Evolutionary conservation across 1,140 invertebrate species (phyloP), one percentile per base, ranked within the genome.

Genomic region (Drosophila guanche): DNA sequence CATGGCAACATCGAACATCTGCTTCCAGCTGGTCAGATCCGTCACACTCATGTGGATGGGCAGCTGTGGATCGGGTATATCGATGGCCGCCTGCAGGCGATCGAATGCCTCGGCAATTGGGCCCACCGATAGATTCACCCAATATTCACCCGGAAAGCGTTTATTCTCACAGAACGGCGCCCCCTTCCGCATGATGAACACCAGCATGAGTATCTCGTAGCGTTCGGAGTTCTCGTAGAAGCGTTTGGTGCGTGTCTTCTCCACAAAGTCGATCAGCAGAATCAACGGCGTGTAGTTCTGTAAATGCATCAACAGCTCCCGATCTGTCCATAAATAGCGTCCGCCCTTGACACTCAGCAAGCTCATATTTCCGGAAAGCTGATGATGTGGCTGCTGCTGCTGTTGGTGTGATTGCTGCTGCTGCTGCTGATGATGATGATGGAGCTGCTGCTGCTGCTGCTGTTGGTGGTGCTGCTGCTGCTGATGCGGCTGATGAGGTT

Each of bases 131-230:
- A 90, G 62, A 75, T 90, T 90, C 1, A 89, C 89, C 89, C 89
- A 90, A 46, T 90, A 90, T 23, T 90, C 89, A 0, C 74, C 81
- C 23, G 89, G 89, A 60, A 90, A 90, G 5, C 89, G 89, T 42
- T 86, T 89, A 20, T 90, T 90, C 56, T 90, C 89, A 40, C 89
- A 90, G 50, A 90, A 90, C 12, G 89, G 89, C 79, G 89, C 89
- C 3, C 84, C 81, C 52, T 89, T 90, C 5, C 89, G 84, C 73
- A 90, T 86, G 23, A 90, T 90, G 47, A 89, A 90, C n/a, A 90
- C 85, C 33, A 90, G 63, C 89, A 90, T 90, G 4, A 89, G 68
- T 10, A 90, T 90, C 58, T 90, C 89, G 6, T 90, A 90, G 12
- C 89, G 89, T 60, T 90, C 89, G 23, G 80, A 81, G 46, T 85